Percentiles rank a stretch among this genome's conserved stretches.
These are phyloP conservation scores for Trichosurus vulpecula DNA, from an alignment of 2,797 vertebrate genomes.

Conservation along the genomic window DNA sequence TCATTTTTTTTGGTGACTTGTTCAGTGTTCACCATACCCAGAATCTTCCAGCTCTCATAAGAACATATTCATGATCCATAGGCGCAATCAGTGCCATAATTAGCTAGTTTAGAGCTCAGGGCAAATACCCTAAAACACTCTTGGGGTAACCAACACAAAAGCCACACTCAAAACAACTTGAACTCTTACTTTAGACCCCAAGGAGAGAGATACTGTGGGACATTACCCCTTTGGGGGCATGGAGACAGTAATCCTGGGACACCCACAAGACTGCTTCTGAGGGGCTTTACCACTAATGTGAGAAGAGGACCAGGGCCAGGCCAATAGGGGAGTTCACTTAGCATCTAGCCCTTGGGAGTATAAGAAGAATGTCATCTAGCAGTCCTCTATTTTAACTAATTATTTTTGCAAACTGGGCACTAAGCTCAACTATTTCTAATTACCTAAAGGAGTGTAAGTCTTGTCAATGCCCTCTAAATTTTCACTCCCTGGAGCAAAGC, in stretches of 20 bases:
- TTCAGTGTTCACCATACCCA: background rate
- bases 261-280: background rate
- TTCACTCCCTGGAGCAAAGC: background rate
- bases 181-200: background rate
- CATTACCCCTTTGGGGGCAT: background rate
- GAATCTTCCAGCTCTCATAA: background rate
- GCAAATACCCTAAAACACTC: background rate
- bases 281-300: background rate
- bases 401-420: background rate
- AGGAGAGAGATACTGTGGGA: background rate
- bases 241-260: background rate
- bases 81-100: background rate
- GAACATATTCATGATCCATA: background rate
- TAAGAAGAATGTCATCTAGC: background rate
- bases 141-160: background rate
- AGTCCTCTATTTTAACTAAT: background rate
- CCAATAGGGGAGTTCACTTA: background rate
- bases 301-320: background rate
- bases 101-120: background rate
- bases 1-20: background rate
- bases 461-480: background rate
- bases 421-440: background rate
- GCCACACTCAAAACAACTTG: background rate
- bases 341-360: background rate
- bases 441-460: background rate